Evolutionary conservation across 2,113 vertebrate species (phyloP), one percentile per base, ranked within the genome.

Genomic region (Lophius piscatorius): DNA sequence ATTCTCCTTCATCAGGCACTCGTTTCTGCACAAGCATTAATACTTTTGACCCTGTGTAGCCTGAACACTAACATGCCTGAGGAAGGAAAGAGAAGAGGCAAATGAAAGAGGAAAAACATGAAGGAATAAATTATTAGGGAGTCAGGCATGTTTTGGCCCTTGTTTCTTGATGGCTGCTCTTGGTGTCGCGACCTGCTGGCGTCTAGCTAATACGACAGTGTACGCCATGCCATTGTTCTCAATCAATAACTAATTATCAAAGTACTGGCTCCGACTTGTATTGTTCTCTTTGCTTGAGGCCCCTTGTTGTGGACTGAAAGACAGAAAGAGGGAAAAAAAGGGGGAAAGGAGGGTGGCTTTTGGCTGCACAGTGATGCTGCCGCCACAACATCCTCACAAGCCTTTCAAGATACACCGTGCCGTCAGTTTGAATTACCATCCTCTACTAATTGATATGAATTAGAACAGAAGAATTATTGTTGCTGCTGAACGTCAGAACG

Each of bases 211-310:
- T 94, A 93, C 90, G 80, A 76, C 85, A 92, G 90, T 90, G 91
- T 92, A 92, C 75, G 70, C 92, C 65, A 46, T 84, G 42, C 83
- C 91, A 91, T 95, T 92, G 93, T 94, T 93, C 87, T 87, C 93
- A 94, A 98, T 98, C 96, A 97, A 97, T 98, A 98, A 96, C 93
- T 97, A 97, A 98, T 98, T 96, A 95, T 95, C 92, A 94, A 95
- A 94, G 92, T 88, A 86, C 85, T 92, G 91, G 94, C 93, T 91
- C 75, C 51, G 62, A 80, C 87, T 80, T 56, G 56, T 84, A 84
- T 88, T 90, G 89, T 91, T 83, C 81, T 55, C 92, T 93, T 92
- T 91, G 92, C 91, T 92, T 85, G 92, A 89, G 91, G 88, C 84
- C 92, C 90, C 91, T 93, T 91, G 91, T 93, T 93, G 92, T 90